phyloP scores from a whole-genome alignment of 1,140 invertebrate species.

The Orchesella cincta region DNA sequence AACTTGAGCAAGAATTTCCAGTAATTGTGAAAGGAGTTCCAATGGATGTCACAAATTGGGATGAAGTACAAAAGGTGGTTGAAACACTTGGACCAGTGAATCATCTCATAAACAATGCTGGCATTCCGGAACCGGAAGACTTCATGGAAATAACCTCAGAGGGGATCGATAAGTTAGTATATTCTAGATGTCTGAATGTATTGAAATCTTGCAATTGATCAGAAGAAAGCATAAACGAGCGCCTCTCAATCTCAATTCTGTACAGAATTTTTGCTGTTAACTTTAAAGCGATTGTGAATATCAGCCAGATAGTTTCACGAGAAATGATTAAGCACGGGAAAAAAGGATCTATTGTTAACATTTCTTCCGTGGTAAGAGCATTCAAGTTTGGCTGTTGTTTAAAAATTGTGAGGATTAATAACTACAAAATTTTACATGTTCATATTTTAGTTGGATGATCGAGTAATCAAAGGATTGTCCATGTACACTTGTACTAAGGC shows the following conservation, averaged over 20 bases:
- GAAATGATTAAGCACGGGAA: conserved; percentile 28
- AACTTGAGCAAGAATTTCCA: not conserved
- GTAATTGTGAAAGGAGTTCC: not conserved
- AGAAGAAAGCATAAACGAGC: too few species aligned
- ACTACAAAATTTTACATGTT: not conserved
- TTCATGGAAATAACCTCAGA: conserved; percentile 23
- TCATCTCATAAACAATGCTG: conserved; percentile 28
- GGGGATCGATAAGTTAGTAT: conserved; percentile 18
- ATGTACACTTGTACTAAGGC: conserved; percentile 38
- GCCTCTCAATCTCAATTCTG: too few species aligned
- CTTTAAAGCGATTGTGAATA: conserved; percentile 42
- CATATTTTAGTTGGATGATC: conserved; percentile 17
- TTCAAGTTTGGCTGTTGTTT: not conserved
- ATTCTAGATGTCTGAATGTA: not conserved
- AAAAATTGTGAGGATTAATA: not conserved
- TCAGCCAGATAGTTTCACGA: conserved; percentile 34
- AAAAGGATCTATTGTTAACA: conserved; percentile 41
- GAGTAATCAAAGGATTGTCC: not conserved
- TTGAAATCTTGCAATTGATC: too few species aligned
- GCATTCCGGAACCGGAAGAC: conserved; percentile 18
- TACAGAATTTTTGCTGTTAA: conserved; percentile 44
- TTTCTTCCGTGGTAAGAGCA: conserved; percentile 36
- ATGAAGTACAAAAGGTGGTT: not conserved
- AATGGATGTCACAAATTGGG: conserved; percentile 6
- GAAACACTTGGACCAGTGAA: conserved; percentile 6